Evolutionary conservation across 2,113 vertebrate genomes (phyloP).

Genomic region (Petaurus breviceps): DNA sequence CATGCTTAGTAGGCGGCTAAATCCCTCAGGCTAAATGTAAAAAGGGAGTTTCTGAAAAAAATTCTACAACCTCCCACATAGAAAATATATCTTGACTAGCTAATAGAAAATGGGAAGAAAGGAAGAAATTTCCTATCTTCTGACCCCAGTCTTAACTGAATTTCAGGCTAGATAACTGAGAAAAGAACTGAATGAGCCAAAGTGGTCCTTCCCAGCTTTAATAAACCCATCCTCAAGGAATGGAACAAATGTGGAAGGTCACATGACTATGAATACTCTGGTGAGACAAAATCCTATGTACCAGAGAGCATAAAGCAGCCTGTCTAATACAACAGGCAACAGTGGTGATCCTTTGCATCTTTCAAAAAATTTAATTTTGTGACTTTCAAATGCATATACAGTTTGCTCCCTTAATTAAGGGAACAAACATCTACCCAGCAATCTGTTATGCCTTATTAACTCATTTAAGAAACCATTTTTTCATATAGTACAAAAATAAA

Average conservation of each 20-base stretch:
- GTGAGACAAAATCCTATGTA: not conserved
- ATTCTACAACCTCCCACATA: not conserved
- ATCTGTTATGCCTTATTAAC: conserved; percentile 55
- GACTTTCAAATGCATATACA: conserved; percentile 24
- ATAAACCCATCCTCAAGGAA: not conserved
- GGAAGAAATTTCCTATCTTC: not conserved
- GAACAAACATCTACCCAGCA: conserved; percentile 36
- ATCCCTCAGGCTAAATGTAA: not conserved
- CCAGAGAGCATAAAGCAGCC: conserved; percentile 1
- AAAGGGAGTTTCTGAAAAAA: not conserved
- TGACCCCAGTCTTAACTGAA: not conserved
- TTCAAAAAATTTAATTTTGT: conserved; percentile 6
- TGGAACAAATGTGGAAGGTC: not conserved
- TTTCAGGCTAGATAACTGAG: not conserved
- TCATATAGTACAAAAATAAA: conserved; percentile 35
- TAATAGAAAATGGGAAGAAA: not conserved
- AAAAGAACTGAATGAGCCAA: not conserved
- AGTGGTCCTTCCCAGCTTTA: not conserved
- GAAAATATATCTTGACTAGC: not conserved
- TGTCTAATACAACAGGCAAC: not conserved
- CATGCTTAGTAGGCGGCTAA: not conserved
- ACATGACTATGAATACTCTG: not conserved
- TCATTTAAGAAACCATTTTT: conserved; percentile 45
- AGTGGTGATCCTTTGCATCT: conserved; percentile 13
- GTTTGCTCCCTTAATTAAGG: conserved; percentile 41